These are phyloP conservation scores for Norana najaformis DNA, from an alignment of 2,888 invertebrate species.

Conservation along the genomic window DNA sequence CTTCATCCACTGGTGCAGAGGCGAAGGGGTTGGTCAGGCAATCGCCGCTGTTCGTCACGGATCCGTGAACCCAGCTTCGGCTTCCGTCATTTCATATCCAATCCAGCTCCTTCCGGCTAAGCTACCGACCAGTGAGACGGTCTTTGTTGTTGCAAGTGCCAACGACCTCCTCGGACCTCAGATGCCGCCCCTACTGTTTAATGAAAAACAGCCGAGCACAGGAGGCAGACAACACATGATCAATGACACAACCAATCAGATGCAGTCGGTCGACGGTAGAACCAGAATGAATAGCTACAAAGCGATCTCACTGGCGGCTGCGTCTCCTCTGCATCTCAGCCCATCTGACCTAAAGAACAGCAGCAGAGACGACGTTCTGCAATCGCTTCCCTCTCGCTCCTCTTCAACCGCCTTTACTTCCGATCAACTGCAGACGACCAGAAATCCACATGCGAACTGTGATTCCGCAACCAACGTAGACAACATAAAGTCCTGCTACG, in stretches of 20 bases:
- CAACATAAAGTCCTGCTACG: too few species aligned
- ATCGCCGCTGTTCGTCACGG: not conserved
- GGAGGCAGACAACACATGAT: not conserved
- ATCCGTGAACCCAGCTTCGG: constrained; percentile 18
- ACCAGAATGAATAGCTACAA: not conserved
- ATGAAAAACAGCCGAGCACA: not conserved
- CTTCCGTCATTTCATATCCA: constrained; percentile 28
- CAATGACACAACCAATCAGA: not conserved
- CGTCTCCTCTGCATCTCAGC: not conserved
- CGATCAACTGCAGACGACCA: not conserved
- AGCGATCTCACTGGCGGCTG: not conserved
- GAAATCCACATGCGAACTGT: not conserved
- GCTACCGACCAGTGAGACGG: constrained; percentile 40
- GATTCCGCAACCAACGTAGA: not conserved
- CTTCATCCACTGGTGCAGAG: not conserved
- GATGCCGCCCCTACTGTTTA: not conserved
- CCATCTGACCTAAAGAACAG: not conserved
- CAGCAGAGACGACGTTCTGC: not conserved
- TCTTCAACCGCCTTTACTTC: not conserved
- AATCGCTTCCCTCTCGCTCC: not conserved
- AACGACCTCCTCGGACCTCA: constrained; percentile 20
- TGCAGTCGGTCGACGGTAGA: not conserved
- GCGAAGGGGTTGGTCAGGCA: not conserved
- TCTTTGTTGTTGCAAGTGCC: constrained; percentile 38
- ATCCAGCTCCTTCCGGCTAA: constrained; percentile 43